Percentiles rank a stretch among this genome's conserved stretches.
Evolutionary conservation across 1,140 invertebrate genomes (phyloP).

Genomic region (Heliconius melpomene): DNA sequence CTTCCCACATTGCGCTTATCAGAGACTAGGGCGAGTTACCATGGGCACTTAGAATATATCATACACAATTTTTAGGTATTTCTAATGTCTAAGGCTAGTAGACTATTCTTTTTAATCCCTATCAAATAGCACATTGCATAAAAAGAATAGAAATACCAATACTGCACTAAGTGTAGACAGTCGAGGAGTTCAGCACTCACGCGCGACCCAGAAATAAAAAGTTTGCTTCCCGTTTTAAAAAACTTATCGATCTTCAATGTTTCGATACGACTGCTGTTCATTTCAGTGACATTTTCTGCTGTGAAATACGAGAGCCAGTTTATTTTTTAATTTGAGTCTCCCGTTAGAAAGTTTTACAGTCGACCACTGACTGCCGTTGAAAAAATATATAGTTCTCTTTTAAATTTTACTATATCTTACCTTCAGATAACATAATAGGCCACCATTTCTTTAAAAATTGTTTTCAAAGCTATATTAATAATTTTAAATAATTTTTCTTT

Average conservation of each 20-base stretch:
- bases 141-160: background rate
- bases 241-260: constrained; percentile 3
- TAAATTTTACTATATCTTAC: background rate
- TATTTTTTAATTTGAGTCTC: background rate
- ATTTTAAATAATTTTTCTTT: too few relatives aligned
- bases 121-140: background rate
- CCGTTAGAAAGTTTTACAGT: background rate
- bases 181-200: background rate
- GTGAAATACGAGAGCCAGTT: background rate
- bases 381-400: background rate
- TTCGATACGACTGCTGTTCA: background rate
- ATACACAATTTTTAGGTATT: too few relatives aligned
- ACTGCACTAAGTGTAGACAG: background rate
- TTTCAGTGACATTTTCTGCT: background rate
- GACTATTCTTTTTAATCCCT: too few relatives aligned
- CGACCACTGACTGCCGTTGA: background rate
- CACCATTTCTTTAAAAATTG: background rate
- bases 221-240: background rate
- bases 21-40: too few relatives aligned
- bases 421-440: background rate
- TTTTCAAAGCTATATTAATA: background rate
- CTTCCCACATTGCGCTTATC: too few relatives aligned
- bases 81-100: too few relatives aligned
- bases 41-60: too few relatives aligned
- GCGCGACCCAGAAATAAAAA: background rate